Base-by-base conservation (phyloP, 2,888 invertebrate species). In the Parelbella ahira region DNA sequence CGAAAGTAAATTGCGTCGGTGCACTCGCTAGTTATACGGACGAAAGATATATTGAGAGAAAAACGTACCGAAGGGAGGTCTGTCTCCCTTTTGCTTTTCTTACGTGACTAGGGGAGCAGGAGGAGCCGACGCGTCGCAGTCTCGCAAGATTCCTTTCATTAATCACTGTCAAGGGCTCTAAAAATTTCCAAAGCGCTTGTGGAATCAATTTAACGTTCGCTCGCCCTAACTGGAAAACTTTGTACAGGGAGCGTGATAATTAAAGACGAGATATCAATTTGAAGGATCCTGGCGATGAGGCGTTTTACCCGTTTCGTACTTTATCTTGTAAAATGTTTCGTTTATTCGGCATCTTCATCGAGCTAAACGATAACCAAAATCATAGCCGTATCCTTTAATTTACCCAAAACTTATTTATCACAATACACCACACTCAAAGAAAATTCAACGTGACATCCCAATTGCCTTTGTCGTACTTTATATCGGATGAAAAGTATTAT, bases 81-180 rank as follows among this genome's bases (percentile, higher is more conserved):
- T 51, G 55, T 39, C 62, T 59, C 71, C 79, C 77, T 71, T n/a
- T 68, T 61, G 65, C 63, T 68, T 77, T 69, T 67, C 71, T 77
- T 68, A 63, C 62, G 69, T 54, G 37, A 9, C 51, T 51, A 61
- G 62, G 70, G 68, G 68, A 64, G 61, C 58, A 45, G 44, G 11
- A 32, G 57, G 61, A 59, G 61, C 51, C 62, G 61, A 58, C 65
- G 64, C 69, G 66, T 70, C 68, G 57, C 66, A 64, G 69, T 66
- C 74, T 75, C 64, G n/a, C 68, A 51, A 78, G 82, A 81, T 80
- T 77, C 75, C 77, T 63, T 74, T 72, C 82, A 84, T 87, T 86
- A 84, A 87, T 87, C 86, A 82, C 73, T 83, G 86, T 83, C 83
- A 65, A 71, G 75, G 64, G 76, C 68, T 78, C 75, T 79, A 78